These are phyloP conservation scores for Zaprionus obscuricornis DNA, from an alignment of 2,888 invertebrate genomes.

Conservation along the genomic window DNA sequence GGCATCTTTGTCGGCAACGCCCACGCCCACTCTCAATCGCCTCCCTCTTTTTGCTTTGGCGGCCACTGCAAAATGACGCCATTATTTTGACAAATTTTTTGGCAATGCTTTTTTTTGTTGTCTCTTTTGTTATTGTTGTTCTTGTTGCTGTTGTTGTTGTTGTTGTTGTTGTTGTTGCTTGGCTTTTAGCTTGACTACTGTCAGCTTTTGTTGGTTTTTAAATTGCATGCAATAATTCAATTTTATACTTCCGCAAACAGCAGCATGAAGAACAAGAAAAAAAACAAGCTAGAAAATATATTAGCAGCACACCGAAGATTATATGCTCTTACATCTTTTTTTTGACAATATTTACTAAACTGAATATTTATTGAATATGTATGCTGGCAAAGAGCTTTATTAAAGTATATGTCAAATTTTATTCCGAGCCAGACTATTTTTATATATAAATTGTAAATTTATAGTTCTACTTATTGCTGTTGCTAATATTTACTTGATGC, in stretches of 20 bases:
- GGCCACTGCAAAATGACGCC: conserved; percentile 78
- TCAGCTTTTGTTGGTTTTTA: conserved; percentile 76
- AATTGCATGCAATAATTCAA: conserved; percentile 80
- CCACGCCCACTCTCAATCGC: conserved; percentile 25
- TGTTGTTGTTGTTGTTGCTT: conserved; percentile 28
- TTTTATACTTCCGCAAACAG: conserved; percentile 78
- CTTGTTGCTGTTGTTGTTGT: conserved; percentile 43
- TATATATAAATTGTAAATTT: too few relatives aligned
- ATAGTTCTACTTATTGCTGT: too few relatives aligned
- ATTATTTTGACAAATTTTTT: conserved; percentile 82
- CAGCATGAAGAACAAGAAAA: conserved; percentile 30
- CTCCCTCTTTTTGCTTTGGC: conserved; percentile 23
- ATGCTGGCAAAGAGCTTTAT: too few relatives aligned
- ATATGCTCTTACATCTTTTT: background rate
- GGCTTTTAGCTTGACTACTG: conserved; percentile 71
- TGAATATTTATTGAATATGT: too few relatives aligned
- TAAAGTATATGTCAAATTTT: too few relatives aligned
- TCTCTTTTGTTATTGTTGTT: conserved; percentile 12
- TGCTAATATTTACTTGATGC: too few relatives aligned
- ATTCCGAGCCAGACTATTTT: too few relatives aligned
- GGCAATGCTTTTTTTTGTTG: conserved; percentile 64
- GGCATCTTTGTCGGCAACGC: conserved; percentile 68
- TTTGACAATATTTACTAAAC: too few relatives aligned
- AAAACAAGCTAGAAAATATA: background rate
- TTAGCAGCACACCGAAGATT: conserved; percentile 1